A percentile compares a stretch with the other conserved stretches of the same genome.
phyloP scores from a whole-genome alignment of 1,140 invertebrate species.

The Zaprionus capensis region DNA sequence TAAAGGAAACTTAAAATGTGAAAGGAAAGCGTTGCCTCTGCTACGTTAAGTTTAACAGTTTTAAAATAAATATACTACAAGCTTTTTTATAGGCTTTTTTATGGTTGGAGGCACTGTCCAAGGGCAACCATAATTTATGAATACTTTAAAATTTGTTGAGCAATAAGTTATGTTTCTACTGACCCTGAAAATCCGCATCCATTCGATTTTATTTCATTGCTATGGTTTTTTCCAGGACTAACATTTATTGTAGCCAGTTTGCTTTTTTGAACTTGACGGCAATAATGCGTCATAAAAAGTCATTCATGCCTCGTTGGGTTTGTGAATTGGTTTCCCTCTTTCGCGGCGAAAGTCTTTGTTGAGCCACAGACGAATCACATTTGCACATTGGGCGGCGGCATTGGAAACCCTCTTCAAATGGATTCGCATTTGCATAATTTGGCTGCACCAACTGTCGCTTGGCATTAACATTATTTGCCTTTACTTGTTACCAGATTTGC shows the following conservation, averaged over 20 bases:
- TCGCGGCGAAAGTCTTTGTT: conserved; percentile 5
- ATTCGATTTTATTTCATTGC: neutral
- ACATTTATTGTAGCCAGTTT: neutral
- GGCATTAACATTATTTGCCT: conserved; percentile 56
- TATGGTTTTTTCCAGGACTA: neutral
- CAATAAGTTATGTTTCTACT: neutral
- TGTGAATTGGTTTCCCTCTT: conserved; percentile 1
- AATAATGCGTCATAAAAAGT: conserved; percentile 23
- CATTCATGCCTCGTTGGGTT: conserved; percentile 39
- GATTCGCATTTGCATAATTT: conserved; percentile 52
- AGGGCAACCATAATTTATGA: neutral
- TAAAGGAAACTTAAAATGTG: neutral
- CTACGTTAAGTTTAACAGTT: too few species aligned
- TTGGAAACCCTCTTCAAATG: conserved; percentile 48
- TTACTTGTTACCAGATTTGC: conserved; percentile 50
- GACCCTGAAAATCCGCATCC: neutral
- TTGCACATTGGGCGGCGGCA: conserved; percentile 18
- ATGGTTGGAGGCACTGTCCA: neutral
- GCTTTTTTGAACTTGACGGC: neutral
- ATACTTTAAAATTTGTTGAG: neutral
- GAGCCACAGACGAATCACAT: conserved; percentile 12
- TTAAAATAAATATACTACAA: too few species aligned
- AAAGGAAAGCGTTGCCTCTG: neutral
- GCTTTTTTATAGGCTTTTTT: neutral
- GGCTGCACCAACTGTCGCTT: conserved; percentile 51